Percentiles rank a stretch among this genome's conserved stretches.
These are phyloP conservation scores for Pteria penguin DNA, from an alignment of 2,888 invertebrate genomes.

Conservation along the genomic window DNA sequence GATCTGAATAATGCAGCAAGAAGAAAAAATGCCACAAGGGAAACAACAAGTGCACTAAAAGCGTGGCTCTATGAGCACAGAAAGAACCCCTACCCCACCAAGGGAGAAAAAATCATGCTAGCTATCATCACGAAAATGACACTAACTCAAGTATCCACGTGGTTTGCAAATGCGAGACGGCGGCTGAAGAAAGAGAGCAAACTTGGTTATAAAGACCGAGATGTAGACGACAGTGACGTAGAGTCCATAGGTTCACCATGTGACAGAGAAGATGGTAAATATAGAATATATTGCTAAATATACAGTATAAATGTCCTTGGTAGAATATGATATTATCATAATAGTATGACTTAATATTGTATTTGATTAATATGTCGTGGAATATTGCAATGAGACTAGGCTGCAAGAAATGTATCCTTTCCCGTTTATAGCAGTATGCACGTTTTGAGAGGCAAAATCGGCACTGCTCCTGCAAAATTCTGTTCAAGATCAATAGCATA, in stretches of 20 bases:
- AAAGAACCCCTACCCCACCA: conserved; percentile 98
- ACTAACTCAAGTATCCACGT: conserved; percentile 92
- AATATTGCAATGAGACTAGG: too few species aligned
- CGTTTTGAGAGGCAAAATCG: too few species aligned
- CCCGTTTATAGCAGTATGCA: too few species aligned
- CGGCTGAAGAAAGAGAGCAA: conserved; percentile 97
- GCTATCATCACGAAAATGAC: conserved; percentile 98
- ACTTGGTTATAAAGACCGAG: conserved; percentile 88
- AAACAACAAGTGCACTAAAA: conserved; percentile 97
- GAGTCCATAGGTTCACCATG: conserved; percentile 26
- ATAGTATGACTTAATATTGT: conserved; percentile 33
- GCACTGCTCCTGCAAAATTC: too few species aligned
- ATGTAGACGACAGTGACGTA: conserved; percentile 72
- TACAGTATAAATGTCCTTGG: conserved; percentile 19
- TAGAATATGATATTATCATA: conserved; percentile 34
- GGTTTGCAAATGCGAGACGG: conserved; percentile 97
- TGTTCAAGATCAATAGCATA: too few species aligned
- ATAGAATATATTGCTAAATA: too few species aligned
- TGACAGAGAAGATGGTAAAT: conserved; percentile 20
- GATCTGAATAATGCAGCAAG: conserved; percentile 91
- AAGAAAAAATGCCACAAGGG: conserved; percentile 97
- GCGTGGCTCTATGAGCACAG: conserved; percentile 98
- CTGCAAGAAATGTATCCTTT: too few species aligned
- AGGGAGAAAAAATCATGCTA: conserved; percentile 97
- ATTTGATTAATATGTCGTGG: too few species aligned